phyloP scores from a whole-genome alignment of 2,113 vertebrate species.

The Cynoglossus semilaevis region DNA sequence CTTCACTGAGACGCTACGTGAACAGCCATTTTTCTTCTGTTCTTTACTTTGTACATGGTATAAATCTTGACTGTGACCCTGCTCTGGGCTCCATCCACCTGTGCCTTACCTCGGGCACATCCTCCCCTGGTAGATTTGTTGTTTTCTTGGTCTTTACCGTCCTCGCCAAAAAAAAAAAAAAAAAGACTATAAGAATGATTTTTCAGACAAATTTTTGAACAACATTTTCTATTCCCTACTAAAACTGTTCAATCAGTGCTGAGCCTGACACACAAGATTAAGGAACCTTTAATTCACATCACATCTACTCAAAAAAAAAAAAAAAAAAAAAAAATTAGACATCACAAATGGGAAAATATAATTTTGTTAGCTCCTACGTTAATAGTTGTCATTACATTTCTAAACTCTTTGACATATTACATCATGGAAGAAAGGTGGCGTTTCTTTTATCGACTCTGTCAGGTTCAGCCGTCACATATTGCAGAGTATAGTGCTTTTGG shows the following conservation, averaged over 20 bases:
- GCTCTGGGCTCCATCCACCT: constrained; percentile 92
- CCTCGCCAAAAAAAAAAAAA: constrained; percentile 41
- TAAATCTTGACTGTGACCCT: constrained; percentile 94
- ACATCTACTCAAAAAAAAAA: not conserved
- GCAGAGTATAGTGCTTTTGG: constrained; percentile 74
- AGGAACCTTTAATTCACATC: constrained; percentile 8
- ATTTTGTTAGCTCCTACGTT: constrained; percentile 6
- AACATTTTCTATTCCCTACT: constrained; percentile 25
- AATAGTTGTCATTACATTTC: constrained; percentile 25
- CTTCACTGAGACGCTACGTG: constrained; percentile 85
- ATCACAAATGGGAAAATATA: not conserved
- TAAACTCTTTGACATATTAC: constrained; percentile 12
- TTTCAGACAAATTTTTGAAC: constrained; percentile 48
- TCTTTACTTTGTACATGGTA: constrained; percentile 89
- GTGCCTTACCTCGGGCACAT: constrained; percentile 88
- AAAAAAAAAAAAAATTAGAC: too few relatives aligned
- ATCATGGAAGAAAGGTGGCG: constrained; percentile 31
- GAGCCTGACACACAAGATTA: not conserved
- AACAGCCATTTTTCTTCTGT: constrained; percentile 92
- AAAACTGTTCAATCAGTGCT: constrained; percentile 3
- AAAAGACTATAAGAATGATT: constrained; percentile 57
- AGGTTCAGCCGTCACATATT: constrained; percentile 66
- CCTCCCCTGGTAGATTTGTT: constrained; percentile 72
- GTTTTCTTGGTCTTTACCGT: constrained; percentile 40
- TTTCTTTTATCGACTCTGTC: constrained; percentile 58